Base-by-base conservation (phyloP, 2,888 invertebrate species). In the Andrena bucephala region DNA sequence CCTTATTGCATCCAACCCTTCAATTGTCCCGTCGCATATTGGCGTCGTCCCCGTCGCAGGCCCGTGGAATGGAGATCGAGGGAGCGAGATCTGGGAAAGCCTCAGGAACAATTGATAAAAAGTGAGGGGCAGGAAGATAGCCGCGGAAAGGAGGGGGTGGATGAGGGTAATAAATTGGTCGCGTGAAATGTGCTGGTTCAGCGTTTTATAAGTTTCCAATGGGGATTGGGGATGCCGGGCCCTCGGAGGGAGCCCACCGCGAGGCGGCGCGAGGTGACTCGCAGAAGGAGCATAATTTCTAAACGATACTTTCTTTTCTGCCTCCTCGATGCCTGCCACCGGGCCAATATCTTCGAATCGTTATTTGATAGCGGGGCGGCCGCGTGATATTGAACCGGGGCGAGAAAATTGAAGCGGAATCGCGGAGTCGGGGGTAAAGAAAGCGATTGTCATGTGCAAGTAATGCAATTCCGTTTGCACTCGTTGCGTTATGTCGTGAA, bases 141-240 rank as follows among this genome's bases (percentile, higher is more conserved):
- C 24, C 42, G 27, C 63, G 48, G 66, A 66, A 60, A 16, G 74
- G 77, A 72, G 63, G 8, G 60, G 63, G 67, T 42, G 50, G 81
- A 81, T 79, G 68, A 75, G 81, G 86, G 79, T 87, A 85, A 87
- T 82, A 87, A 87, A 85, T 87, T 87, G 79, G 79, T 52, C 68
- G 76, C 77, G 70, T 42, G 84, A 85, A 76, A 84, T 73, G 73
- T 68, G 81, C 81, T 68, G 33, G 68, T 78, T 87, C 85, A 84
- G 85, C 87, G 84, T 87, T 87, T 87, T 81, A 84, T 80, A 70
- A 77, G 77, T 87, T 83, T 76, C 66, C 77, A 69, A 79, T 69
- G 60, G 60, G 67, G 74, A 62, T 68, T 65, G n/a, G 60, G 16
- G 72, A 50, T n/a, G 52, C 31, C 27, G 27, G 29, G n/a, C 24